Percentiles rank a stretch among this genome's conserved stretches.
phyloP scores from a whole-genome alignment of 2,797 vertebrate species.

The Masticophis lateralis region DNA sequence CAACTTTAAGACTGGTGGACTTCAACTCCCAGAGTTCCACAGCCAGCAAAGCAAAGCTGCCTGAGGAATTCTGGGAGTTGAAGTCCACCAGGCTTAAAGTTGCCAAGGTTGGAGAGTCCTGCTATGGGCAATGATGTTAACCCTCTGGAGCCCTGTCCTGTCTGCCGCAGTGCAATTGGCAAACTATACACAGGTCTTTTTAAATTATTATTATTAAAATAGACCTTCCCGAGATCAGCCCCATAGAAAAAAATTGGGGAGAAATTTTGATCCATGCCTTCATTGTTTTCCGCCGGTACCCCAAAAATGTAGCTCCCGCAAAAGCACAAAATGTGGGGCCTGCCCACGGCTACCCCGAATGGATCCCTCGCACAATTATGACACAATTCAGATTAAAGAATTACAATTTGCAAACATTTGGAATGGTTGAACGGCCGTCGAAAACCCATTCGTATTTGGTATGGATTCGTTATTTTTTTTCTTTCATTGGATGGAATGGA shows the following conservation, averaged over 20 bases:
- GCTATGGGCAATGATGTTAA: too few species aligned
- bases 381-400: neutral
- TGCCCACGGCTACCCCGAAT: too few species aligned
- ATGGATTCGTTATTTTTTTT: neutral
- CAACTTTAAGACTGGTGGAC: too few species aligned
- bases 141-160: too few species aligned
- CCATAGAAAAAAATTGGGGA: neutral
- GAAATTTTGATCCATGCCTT: neutral
- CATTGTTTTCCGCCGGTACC: neutral
- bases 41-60: too few species aligned
- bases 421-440: accelerated
- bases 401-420: neutral
- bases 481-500: neutral
- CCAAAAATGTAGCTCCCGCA: neutral
- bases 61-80: too few species aligned
- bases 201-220: too few species aligned
- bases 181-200: too few species aligned
- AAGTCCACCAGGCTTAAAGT: too few species aligned
- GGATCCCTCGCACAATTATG: neutral
- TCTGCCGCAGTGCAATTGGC: too few species aligned
- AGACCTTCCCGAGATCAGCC: neutral
- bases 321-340: neutral
- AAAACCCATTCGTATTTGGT: neutral
- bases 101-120: too few species aligned
- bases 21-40: too few species aligned